These are phyloP conservation scores for Ischnus inquisitorius DNA, from an alignment of 2,888 invertebrate species.

Conservation along the genomic window DNA sequence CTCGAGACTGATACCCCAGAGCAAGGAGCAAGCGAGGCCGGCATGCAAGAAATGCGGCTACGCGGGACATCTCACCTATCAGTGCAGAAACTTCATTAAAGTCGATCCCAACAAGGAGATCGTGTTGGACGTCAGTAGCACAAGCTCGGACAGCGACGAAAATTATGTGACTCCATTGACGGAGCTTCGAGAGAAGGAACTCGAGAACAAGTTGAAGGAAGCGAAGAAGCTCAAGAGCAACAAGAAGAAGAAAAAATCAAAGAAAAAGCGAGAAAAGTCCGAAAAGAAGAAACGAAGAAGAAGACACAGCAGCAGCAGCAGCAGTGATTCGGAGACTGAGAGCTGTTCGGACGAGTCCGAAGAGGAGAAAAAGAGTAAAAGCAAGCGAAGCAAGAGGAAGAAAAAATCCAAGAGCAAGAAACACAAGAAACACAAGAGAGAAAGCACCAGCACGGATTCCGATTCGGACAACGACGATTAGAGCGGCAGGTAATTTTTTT, in stretches of 20 bases:
- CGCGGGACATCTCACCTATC: constrained; percentile 97
- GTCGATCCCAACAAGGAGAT: constrained; percentile 97
- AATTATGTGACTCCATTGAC: constrained; percentile 95
- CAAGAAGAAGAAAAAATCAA: constrained; percentile 85
- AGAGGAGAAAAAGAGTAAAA: constrained; percentile 72
- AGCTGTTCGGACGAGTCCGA: constrained; percentile 42
- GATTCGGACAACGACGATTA: constrained; percentile 5
- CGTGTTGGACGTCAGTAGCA: constrained; percentile 97
- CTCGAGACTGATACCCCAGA: constrained; percentile 87
- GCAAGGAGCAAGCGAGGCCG: constrained; percentile 92
- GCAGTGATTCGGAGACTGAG: constrained; percentile 9
- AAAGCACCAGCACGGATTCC: constrained; percentile 63
- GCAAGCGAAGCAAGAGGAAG: constrained; percentile 67
- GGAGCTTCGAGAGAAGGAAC: constrained; percentile 91
- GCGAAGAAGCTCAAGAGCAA: constrained; percentile 88
- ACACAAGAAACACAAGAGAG: constrained; percentile 82
- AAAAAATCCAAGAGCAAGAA: constrained; percentile 83
- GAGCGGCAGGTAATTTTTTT: not conserved
- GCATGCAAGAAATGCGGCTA: constrained; percentile 98
- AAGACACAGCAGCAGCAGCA: constrained; percentile 61
- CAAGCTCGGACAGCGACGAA: constrained; percentile 94
- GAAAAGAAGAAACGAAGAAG: constrained; percentile 70
- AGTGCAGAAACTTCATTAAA: constrained; percentile 98
- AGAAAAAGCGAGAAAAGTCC: constrained; percentile 82
- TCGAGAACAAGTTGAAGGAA: constrained; percentile 90